phyloP scores from a whole-genome alignment of 2,113 vertebrate genomes.

The Cyanoderma ruficeps region DNA sequence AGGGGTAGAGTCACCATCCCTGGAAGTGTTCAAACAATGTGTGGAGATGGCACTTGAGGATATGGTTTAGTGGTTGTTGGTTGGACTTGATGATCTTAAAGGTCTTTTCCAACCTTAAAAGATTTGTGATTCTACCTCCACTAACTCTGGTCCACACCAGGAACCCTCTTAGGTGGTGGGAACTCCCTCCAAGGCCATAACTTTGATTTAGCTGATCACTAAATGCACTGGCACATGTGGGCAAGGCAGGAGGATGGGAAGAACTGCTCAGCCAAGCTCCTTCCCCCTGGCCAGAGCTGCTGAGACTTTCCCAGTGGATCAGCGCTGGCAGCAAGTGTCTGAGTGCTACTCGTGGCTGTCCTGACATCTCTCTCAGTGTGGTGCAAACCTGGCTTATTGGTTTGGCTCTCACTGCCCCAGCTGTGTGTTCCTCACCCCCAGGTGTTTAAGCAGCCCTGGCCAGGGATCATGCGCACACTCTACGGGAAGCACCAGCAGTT shows the following conservation, averaged over 20 bases:
- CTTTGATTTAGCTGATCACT: rapidly evolving
- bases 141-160: not conserved
- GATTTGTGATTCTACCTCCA: not conserved
- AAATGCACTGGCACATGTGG: not conserved
- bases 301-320: not conserved
- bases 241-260: not conserved
- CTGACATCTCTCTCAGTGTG: rapidly evolving
- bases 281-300: not conserved
- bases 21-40: not conserved
- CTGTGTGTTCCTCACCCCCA: constrained; percentile 12
- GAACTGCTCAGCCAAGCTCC: not conserved
- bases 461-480: constrained; percentile 92
- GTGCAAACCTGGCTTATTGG: not conserved
- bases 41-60: not conserved
- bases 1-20: not conserved
- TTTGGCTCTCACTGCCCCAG: not conserved
- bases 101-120: not conserved
- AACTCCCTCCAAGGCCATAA: not conserved
- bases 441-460: constrained; percentile 99
- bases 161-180: not conserved
- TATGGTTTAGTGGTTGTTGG: not conserved
- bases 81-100: not conserved
- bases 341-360: not conserved
- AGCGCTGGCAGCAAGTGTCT: not conserved
- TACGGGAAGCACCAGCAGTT: constrained; percentile 90